Evolutionary conservation across 2,113 vertebrate species (phyloP), one percentile per base, ranked within the genome.

Genomic region (Leptobrachium leishanense): DNA sequence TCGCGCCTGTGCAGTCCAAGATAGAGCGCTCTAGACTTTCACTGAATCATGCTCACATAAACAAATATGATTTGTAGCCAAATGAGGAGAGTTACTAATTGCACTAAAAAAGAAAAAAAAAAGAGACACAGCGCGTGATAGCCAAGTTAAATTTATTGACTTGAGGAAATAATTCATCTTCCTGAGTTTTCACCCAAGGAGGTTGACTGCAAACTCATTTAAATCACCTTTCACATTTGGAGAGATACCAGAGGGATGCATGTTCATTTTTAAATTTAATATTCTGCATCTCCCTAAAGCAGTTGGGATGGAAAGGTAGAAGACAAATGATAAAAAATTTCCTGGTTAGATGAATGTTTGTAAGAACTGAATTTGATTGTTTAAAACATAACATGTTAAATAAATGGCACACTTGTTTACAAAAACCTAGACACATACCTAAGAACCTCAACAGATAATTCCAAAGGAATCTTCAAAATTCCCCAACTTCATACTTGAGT

Each of bases 121-220:
- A 66, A 72, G 72, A 68, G 66, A 62, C 70, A 73, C 50, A 46
- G 43, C 13, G 70, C 50, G n/a, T 67, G 62, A 73, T 55, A 79
- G 55, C 62, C 69, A 20, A 57, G 55, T 31, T 31, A 31, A 31
- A 31, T 31, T 31, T 31, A 31, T 31, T 46, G 77, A 73, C 77
- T 67, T 44, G 77, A 79, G 50, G 77, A 79, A 79, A 79, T 72
- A 79, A 79, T 79, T 73, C 72, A 79, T 79, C 62, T 79, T 67
- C n/a, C 70, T 73, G 70, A 20, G 73, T 79, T 73, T 79, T 73
- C 70, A 73, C 77, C 66, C 70, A 79, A 54, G 59, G n/a, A 73
- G 53, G 41, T 42, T 67, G 46, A 57, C 71, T 73, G 46, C 46
- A 72, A 64, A 69, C 70, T 79, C 64, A 73, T 79, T 79, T 73